Percentiles rank a stretch among this genome's conserved stretches.
Conservation (phyloP, 2,113 vertebrate species). For the Platysteira castanea region DNA sequence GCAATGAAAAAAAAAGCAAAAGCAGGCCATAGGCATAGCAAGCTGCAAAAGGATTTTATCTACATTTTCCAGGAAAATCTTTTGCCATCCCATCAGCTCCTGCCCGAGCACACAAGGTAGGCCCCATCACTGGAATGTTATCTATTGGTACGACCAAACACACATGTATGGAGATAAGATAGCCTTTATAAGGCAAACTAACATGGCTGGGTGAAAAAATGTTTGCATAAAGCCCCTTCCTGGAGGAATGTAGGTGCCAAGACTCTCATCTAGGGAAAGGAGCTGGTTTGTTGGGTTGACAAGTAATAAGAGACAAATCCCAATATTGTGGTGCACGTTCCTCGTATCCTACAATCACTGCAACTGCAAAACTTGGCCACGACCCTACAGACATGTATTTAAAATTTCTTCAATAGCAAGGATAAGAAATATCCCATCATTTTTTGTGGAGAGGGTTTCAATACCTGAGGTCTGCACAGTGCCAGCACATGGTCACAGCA, state of each 20-base stretch:
- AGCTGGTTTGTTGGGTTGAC: background rate
- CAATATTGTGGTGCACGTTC: rapidly evolving
- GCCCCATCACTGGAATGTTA: background rate
- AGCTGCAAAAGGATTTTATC: background rate
- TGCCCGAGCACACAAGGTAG: background rate
- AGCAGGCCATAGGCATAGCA: background rate
- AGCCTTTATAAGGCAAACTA: background rate
- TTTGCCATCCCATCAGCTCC: background rate
- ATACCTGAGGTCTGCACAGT: background rate
- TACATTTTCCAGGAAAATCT: background rate
- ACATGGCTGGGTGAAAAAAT: rapidly evolving
- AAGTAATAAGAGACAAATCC: background rate
- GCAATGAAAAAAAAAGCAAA: background rate
- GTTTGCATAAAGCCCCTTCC: background rate
- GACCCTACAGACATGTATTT: rapidly evolving
- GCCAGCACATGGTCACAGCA: background rate
- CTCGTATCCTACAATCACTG: background rate
- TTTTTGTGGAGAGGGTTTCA: background rate
- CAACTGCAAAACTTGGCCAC: background rate
- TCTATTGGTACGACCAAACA: rapidly evolving
- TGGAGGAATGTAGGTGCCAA: background rate
- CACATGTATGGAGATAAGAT: background rate
- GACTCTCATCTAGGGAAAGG: background rate
- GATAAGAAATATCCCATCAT: background rate
- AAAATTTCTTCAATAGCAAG: background rate